Percentiles rank a stretch among this genome's conserved stretches.
Evolutionary conservation across 2,113 vertebrate genomes (phyloP).

Genomic region (Cairina moschata): DNA sequence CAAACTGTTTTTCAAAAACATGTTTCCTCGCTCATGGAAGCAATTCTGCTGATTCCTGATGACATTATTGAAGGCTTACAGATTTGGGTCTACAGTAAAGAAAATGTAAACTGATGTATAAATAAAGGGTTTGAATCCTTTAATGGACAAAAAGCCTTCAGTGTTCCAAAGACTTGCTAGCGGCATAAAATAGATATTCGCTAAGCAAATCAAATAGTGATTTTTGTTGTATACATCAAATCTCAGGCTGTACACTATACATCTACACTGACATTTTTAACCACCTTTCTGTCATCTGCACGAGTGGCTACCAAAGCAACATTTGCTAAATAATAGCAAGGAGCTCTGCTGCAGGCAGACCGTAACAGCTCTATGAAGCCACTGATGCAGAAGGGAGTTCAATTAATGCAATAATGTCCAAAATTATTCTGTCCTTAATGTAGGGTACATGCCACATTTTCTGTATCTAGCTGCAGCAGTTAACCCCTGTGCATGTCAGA

Average conservation of each 20-base stretch:
- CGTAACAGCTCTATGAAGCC: background rate
- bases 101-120: background rate
- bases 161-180: background rate
- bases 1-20: background rate
- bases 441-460: fast-evolving
- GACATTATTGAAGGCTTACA: background rate
- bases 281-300: conserved; percentile 29
- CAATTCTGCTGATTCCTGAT: background rate
- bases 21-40: background rate
- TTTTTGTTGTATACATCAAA: background rate
- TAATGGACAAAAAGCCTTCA: background rate
- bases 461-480: background rate
- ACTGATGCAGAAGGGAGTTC: conserved; percentile 53
- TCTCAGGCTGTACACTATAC: background rate
- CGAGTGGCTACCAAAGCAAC: conserved; percentile 24
- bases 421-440: conserved; percentile 1
- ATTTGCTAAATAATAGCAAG: conserved; percentile 43
- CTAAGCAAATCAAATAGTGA: background rate
- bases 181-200: background rate
- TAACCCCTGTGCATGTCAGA: background rate
- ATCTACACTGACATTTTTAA: background rate
- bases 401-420: conserved; percentile 54
- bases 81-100: background rate
- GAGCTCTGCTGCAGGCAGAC: conserved; percentile 28
- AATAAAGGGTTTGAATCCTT: background rate